phyloP scores from a whole-genome alignment of 2,888 invertebrate genomes.

The Lasioglossum lativentre region DNA sequence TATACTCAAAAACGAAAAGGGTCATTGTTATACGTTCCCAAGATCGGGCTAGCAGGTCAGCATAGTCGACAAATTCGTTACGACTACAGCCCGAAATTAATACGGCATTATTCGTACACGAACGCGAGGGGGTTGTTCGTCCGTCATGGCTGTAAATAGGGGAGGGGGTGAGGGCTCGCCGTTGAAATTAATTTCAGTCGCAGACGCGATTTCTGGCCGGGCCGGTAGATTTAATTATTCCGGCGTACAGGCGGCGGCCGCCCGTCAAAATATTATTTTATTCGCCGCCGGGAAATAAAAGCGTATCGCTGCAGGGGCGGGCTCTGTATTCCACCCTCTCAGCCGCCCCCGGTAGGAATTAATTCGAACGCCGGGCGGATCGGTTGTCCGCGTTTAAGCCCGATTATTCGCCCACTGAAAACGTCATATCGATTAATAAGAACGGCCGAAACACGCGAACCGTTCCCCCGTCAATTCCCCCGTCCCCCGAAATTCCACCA shows the following conservation, averaged over 20 bases:
- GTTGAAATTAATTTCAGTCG: constrained; percentile 50
- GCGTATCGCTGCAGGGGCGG: constrained; percentile 9
- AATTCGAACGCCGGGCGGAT: constrained; percentile 26
- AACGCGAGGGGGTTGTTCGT: background rate
- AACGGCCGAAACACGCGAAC: background rate
- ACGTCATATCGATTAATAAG: background rate
- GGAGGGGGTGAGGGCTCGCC: background rate
- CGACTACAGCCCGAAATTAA: background rate
- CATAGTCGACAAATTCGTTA: background rate
- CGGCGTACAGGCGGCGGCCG: constrained; percentile 26
- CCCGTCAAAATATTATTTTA: constrained; percentile 59
- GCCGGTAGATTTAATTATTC: constrained; percentile 46
- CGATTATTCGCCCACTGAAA: constrained; percentile 19
- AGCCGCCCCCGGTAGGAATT: constrained; percentile 4
- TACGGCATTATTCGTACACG: background rate
- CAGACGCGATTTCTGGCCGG: constrained; percentile 41
- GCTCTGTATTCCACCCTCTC: background rate
- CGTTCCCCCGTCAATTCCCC: background rate
- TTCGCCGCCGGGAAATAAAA: constrained; percentile 40
- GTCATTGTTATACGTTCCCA: background rate
- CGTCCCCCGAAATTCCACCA: background rate
- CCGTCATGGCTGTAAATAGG: background rate
- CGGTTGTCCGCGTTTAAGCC: constrained; percentile 26
- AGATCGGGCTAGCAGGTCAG: background rate
- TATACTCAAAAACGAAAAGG: too few relatives aligned